A percentile compares a stretch with the other conserved stretches of the same genome.
Conservation (phyloP, 2,797 vertebrate species). For the Vespertilio murinus region DNA sequence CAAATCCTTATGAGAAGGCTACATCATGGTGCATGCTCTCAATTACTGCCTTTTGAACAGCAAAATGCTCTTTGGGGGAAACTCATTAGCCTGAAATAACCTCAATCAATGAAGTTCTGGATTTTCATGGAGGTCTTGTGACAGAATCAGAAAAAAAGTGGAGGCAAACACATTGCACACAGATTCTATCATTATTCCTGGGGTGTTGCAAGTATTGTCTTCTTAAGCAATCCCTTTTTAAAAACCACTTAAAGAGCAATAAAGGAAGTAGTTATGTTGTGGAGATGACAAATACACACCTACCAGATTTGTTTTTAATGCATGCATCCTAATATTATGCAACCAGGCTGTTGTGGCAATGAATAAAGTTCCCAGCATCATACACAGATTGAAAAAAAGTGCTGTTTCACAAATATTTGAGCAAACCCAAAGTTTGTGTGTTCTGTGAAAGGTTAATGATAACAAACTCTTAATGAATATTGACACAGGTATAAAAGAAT, state of each 20-base stretch:
- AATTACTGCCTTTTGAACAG: constrained; percentile 49
- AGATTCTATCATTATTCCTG: constrained; percentile 28
- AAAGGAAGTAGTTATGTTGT: background rate
- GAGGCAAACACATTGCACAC: constrained; percentile 10
- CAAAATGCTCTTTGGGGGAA: constrained; percentile 32
- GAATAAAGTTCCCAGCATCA: constrained; percentile 8
- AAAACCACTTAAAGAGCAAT: constrained; percentile 33
- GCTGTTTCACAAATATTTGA: background rate
- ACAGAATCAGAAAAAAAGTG: constrained; percentile 46
- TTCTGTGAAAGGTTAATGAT: constrained; percentile 24
- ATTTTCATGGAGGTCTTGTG: constrained; percentile 3
- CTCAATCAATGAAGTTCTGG: constrained; percentile 44
- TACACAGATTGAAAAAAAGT: background rate
- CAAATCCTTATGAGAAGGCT: background rate
- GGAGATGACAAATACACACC: background rate
- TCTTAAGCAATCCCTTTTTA: background rate
- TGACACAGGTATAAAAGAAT: background rate
- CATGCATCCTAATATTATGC: constrained; percentile 1
- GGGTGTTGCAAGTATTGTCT: constrained; percentile 9
- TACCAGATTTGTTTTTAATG: background rate
- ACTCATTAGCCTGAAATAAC: constrained; percentile 61
- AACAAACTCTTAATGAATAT: background rate
- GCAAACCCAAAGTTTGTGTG: constrained; percentile 26
- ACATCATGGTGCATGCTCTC: background rate
- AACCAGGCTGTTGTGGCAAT: background rate